phyloP scores from a whole-genome alignment of 2,888 invertebrate genomes.

The Brachypalpus laphriformis region DNA sequence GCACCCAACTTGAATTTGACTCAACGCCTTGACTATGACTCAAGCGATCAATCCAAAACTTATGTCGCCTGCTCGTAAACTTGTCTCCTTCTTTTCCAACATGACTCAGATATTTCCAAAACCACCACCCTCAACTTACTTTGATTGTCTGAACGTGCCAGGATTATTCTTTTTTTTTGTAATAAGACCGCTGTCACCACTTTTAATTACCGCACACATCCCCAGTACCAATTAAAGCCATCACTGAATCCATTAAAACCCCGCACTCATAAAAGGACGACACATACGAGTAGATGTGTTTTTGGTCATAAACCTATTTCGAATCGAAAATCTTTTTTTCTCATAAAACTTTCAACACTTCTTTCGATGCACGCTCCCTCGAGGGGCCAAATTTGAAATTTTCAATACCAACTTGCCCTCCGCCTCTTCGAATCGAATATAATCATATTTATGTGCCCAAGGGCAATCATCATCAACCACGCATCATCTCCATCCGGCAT shows the following conservation, averaged over 20 bases:
- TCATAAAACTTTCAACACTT: constrained; percentile 67
- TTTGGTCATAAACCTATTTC: constrained; percentile 54
- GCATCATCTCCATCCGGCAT: constrained; percentile 1
- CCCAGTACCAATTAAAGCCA: constrained; percentile 62
- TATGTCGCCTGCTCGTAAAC: neutral
- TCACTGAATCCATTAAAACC: constrained; percentile 66
- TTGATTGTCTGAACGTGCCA: constrained; percentile 54
- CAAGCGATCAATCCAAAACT: too few relatives aligned
- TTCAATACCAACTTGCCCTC: constrained; percentile 6
- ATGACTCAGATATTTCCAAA: neutral
- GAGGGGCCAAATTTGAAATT: constrained; percentile 23
- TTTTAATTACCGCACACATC: constrained; percentile 60
- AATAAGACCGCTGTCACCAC: constrained; percentile 62
- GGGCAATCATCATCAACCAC: constrained; percentile 41
- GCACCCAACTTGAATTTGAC: too few relatives aligned
- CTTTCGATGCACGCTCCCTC: neutral
- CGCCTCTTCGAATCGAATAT: constrained; percentile 25
- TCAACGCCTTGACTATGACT: too few relatives aligned
- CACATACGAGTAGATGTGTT: constrained; percentile 24
- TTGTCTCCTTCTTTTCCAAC: too few relatives aligned
- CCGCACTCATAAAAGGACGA: constrained; percentile 64
- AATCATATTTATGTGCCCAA: constrained; percentile 42
- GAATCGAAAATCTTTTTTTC: neutral
- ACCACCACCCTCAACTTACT: neutral
- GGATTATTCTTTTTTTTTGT: constrained; percentile 32